These are phyloP conservation scores for Catocala nupta DNA, from an alignment of 2,888 invertebrate genomes.

Conservation along the genomic window DNA sequence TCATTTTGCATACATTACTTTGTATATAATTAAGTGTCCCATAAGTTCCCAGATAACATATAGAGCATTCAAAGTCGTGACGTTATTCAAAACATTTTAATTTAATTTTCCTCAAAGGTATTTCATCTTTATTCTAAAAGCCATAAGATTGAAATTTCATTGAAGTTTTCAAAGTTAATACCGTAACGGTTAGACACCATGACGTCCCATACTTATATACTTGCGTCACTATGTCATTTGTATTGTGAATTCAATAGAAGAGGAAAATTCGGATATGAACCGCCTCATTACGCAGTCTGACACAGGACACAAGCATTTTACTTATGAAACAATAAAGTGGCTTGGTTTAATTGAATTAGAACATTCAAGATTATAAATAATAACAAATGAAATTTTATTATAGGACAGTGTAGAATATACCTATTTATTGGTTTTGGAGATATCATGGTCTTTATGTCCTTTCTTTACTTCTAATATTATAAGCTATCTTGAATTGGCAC, in stretches of 20 bases:
- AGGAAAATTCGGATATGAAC: constrained; percentile 37
- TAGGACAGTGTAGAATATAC: too few relatives aligned
- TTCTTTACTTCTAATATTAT: too few relatives aligned
- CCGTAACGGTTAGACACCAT: constrained; percentile 59
- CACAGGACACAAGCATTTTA: constrained; percentile 20
- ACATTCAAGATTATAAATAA: too few relatives aligned
- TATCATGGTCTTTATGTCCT: too few relatives aligned
- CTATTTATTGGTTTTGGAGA: too few relatives aligned
- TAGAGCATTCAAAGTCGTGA: constrained; percentile 30
- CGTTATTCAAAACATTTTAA: constrained; percentile 15
- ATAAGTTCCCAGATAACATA: constrained; percentile 22
- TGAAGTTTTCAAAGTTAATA: constrained; percentile 13
- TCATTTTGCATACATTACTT: not conserved
- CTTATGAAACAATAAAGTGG: constrained; percentile 28
- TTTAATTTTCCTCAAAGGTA: not conserved
- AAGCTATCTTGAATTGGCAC: too few relatives aligned
- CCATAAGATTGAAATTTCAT: constrained; percentile 19
- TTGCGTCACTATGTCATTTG: constrained; percentile 48
- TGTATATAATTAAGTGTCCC: constrained; percentile 5
- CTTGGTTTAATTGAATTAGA: not conserved
- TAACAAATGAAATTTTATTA: too few relatives aligned
- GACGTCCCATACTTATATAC: constrained; percentile 54
- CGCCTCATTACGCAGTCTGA: constrained; percentile 42
- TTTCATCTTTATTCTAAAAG: not conserved
- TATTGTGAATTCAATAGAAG: constrained; percentile 36